Evolutionary conservation across 2,888 invertebrate species (phyloP), one percentile per base, ranked within the genome.

Genomic region (Baccha elongata): DNA sequence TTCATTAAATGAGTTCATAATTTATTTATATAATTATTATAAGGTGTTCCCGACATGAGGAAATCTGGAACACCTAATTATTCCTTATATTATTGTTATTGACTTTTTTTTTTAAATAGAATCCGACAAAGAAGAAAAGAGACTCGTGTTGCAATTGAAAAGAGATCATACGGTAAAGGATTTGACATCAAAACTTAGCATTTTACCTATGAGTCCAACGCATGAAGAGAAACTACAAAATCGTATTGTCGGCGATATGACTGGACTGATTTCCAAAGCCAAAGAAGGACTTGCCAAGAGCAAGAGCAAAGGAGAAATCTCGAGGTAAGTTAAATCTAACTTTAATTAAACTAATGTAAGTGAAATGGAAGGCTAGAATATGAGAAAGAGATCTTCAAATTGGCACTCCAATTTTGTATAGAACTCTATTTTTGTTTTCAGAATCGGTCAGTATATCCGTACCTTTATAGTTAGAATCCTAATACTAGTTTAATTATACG

Each of bases 211-310:
- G 55, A 91, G 90, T 81, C 90, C 92, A 0, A 89, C 89, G 21
- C 91, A 92, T 46, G 94, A 94, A 84, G 94, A 94, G 29, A 93
- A 93, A 86, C 92, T 93, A 79, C 89, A 88, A 50, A 91, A 93
- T 85, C 91, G 95, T 89, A 95, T 96, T 78, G 89, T 89, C 48
- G 95, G 95, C 46, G 96, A 97, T 87, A 95, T 97, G 94, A 94
- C 95, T 74, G 98, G 98, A 52, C 93, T 98, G 86, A 97, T 98
- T 85, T 96, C 95, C 64, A 97, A 97, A 92, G 98, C 98, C 88
- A 98, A 97, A 92, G 96, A 97, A 91, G 97, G 96, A 86, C 92
- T 98, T 87, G 96, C 96, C 15, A 96, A 96, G 90, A 96, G 96
- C 74, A 96, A 96, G 89, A 96, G 95, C 83, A 96, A 96, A 91